Base-by-base conservation (phyloP, 2,888 invertebrate species). In the Iphiclides podalirius region DNA sequence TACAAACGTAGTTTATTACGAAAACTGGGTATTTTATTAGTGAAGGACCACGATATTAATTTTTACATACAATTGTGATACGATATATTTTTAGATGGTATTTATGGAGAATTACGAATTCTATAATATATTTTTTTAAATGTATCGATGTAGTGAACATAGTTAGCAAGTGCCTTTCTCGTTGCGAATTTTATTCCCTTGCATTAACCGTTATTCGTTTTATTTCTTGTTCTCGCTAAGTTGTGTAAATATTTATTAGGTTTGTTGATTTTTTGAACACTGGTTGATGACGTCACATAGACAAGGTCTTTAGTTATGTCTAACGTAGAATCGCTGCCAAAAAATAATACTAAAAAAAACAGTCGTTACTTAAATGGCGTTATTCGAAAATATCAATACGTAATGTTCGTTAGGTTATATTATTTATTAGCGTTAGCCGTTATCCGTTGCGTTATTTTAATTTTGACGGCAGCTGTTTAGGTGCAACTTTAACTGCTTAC, bases 21-120 rank as follows among this genome's bases (percentile, higher is more conserved):
- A 34, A 47, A 47, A 37, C 41, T 37, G 47, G 47, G 47, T 48
- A 48, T 48, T 42, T 48, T 36, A 31, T 47, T 48, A 48, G 43
- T 54, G 55, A 71, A 67, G 79, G 80, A 81, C 81, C 77, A 79
- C 66, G 70, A 68, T 72, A 55, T 70, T 71, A 69, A 63, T 70
- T 59, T 40, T 38, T 31, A 31, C 34, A 64, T 63, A 65, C 56
- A 70, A 67, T 68, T 83, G 83, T 84, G 82, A 85, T 84, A 83
- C 67, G 66, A 66, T 76, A 79, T 84, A 82, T 83, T 83, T 82
- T 82, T 81, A 79, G 79, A 82, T 56, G 59, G 71, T 75, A 73
- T 79, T 75, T 77, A 74, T 75, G 62, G 62, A 54, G 61, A 60
- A 61, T 65, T 63, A 64, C 54, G 57, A 60, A 58, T 60, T 62